These are phyloP conservation scores for Neelides folsomi DNA, from an alignment of 2,888 invertebrate species.

Conservation along the genomic window DNA sequence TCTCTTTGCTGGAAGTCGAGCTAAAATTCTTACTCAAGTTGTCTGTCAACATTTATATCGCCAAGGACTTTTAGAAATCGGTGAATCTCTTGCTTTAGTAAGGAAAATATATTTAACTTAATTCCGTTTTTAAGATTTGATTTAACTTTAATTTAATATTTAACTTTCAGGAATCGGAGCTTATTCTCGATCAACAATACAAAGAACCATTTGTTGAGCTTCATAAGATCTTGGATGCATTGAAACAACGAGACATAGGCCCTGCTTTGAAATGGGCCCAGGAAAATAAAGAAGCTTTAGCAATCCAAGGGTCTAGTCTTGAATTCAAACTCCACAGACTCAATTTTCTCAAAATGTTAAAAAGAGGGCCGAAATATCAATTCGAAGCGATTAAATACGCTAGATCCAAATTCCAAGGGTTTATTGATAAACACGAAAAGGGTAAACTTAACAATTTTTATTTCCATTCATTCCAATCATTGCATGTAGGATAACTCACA, in stretches of 20 bases:
- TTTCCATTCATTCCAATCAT: neutral
- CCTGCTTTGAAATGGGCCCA: constrained; percentile 81
- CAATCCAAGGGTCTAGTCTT: constrained; percentile 43
- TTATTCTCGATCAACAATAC: constrained; percentile 49
- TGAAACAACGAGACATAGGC: constrained; percentile 64
- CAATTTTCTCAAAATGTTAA: constrained; percentile 60
- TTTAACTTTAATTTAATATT: neutral
- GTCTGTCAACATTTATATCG: constrained; percentile 91
- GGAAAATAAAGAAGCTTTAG: constrained; percentile 56
- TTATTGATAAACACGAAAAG: constrained; percentile 61
- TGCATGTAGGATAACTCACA: too few relatives aligned
- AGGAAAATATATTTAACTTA: constrained; percentile 3
- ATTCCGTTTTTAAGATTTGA: neutral
- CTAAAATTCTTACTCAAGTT: constrained; percentile 64
- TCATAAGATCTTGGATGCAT: constrained; percentile 74
- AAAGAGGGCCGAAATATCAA: constrained; percentile 54
- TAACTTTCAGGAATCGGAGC: constrained; percentile 51
- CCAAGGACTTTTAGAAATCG: constrained; percentile 86
- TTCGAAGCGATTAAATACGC: constrained; percentile 78
- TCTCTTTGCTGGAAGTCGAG: constrained; percentile 58
- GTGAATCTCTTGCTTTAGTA: constrained; percentile 60
- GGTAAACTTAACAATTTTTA: too few relatives aligned
- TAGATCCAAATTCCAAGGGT: constrained; percentile 65
- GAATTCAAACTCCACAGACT: constrained; percentile 51
- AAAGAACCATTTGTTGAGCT: constrained; percentile 68